Base-by-base conservation (phyloP, 1,140 invertebrate genomes). In the Bombus soroeensis region DNA sequence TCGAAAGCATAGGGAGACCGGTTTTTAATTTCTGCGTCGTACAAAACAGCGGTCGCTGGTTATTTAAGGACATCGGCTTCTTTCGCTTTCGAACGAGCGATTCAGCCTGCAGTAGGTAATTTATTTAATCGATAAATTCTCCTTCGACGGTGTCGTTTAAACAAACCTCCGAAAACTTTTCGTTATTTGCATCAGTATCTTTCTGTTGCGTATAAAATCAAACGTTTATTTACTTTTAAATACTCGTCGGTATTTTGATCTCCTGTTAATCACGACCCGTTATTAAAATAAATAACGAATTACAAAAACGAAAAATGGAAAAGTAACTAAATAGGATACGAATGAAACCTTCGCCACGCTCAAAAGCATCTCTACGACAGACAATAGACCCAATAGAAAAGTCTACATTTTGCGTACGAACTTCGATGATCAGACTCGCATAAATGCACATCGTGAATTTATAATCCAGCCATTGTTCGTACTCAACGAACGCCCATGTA, bases 1-100 rank as follows among this genome's bases (percentile, higher is more conserved):
- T 64, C 66, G 47, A 62, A 41, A 32, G 25, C 64, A 18, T 9
- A 68, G 68, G n/a, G 18, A 39, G 78, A 89, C 79, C 79, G 88
- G 88, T 88, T 88, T 62, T 89, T 89, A 86, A 88, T 78, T 86
- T 41, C 13, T 47, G 0, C 70, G 25, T 12, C 39, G 39, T 1
- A 41, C 2, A 15, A 41, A 72, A 9, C 71, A 18, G 13, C 39
- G 13, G 39, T 1, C 10, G 12, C 13, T 15, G 64, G 53, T 80
- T 84, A 89, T 88, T 86, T 88, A 89, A 88, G 53, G 32, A 64
- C 70, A 37, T 81, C 25, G 12, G 47, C n/a, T 88, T 37, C 70
- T 64, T 86, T 89, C 82, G 41, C 37, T 83, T 57, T 88, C 15
- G 37, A 74, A 32, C 9, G 70, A 32, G 10, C 59, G 28, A 13